phyloP scores from a whole-genome alignment of 2,888 invertebrate genomes.

The Melanostoma scalare region DNA sequence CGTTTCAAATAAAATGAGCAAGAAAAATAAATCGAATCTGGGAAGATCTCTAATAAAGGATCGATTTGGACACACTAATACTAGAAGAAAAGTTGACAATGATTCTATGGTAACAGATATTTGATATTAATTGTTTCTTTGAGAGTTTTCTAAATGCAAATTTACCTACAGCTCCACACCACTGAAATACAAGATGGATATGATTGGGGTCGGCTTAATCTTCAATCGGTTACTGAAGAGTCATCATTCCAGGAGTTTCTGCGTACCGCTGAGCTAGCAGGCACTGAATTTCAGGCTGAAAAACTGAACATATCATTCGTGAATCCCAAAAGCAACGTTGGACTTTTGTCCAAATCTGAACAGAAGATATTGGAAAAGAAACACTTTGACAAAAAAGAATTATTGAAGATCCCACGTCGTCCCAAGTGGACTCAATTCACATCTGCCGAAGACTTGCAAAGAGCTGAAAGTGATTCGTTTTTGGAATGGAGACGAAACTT shows the following conservation, averaged over 20 bases:
- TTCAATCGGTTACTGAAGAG: constrained; percentile 96
- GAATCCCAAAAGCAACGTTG: constrained; percentile 85
- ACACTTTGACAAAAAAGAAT: constrained; percentile 85
- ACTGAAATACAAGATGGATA: constrained; percentile 94
- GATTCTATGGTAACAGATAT: constrained; percentile 87
- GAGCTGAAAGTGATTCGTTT: constrained; percentile 91
- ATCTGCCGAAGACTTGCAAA: constrained; percentile 90
- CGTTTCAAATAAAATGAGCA: constrained; percentile 85
- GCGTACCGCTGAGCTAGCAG: constrained; percentile 96
- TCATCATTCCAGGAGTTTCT: constrained; percentile 98
- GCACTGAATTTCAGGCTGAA: constrained; percentile 96
- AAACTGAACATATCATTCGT: constrained; percentile 92
- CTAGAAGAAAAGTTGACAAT: constrained; percentile 86
- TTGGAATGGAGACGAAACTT: constrained; percentile 94
- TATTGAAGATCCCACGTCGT: constrained; percentile 92
- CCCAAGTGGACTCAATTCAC: constrained; percentile 91
- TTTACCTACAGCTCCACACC: constrained; percentile 86
- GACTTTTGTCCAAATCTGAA: constrained; percentile 85
- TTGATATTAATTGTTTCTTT: background rate
- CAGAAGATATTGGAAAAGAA: constrained; percentile 82
- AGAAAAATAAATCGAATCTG: constrained; percentile 86
- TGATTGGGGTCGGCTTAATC: constrained; percentile 94
- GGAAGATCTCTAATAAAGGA: constrained; percentile 90
- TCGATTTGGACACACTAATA: constrained; percentile 86
- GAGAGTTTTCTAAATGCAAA: constrained; percentile 29